These are phyloP conservation scores for Phanerotoma sp. DNA, from an alignment of 2,888 invertebrate genomes.

Conservation along the genomic window DNA sequence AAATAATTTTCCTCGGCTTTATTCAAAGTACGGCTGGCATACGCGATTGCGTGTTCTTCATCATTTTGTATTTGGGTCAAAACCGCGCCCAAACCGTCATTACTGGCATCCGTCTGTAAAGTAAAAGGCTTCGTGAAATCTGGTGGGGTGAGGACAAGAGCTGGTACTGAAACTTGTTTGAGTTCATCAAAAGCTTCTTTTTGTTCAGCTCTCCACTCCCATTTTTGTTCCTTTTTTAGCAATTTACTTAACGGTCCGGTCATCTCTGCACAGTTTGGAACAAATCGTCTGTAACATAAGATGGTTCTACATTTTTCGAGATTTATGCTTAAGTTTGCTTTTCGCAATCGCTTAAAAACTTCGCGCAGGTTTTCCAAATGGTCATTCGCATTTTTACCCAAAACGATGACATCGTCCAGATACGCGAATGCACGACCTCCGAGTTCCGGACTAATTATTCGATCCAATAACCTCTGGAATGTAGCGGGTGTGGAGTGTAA, in stretches of 20 bases:
- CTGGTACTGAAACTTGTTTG: slow-evolving; percentile 2
- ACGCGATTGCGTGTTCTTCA: neutral
- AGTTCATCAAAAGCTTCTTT: slow-evolving; percentile 8
- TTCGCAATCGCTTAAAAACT: slow-evolving; percentile 22
- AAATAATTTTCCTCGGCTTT: slow-evolving; percentile 10
- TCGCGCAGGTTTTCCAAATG: no score
- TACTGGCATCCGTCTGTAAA: slow-evolving; percentile 23
- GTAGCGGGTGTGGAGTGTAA: slow-evolving; percentile 38
- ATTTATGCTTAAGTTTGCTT: slow-evolving; percentile 34
- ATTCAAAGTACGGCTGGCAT: slow-evolving; percentile 10
- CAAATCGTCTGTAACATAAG: slow-evolving; percentile 33
- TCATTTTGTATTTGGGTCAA: slow-evolving; percentile 7
- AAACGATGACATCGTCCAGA: no score
- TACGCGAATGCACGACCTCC: slow-evolving; percentile 8
- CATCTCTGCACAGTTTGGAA: slow-evolving; percentile 9
- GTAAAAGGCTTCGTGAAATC: slow-evolving; percentile 12
- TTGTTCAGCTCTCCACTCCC: slow-evolving; percentile 16
- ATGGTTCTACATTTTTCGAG: slow-evolving; percentile 34
- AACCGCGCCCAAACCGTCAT: slow-evolving; percentile 17
- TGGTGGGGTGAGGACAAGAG: slow-evolving; percentile 17
- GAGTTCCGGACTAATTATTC: slow-evolving; percentile 33
- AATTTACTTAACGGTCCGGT: slow-evolving; percentile 8
- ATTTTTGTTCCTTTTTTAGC: slow-evolving; percentile 6
- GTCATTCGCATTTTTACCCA: slow-evolving; percentile 8
- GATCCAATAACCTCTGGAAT: slow-evolving; percentile 40